These are phyloP conservation scores for Kryptopterus vitreolus DNA, from an alignment of 2,797 vertebrate species.

Conservation along the genomic window DNA sequence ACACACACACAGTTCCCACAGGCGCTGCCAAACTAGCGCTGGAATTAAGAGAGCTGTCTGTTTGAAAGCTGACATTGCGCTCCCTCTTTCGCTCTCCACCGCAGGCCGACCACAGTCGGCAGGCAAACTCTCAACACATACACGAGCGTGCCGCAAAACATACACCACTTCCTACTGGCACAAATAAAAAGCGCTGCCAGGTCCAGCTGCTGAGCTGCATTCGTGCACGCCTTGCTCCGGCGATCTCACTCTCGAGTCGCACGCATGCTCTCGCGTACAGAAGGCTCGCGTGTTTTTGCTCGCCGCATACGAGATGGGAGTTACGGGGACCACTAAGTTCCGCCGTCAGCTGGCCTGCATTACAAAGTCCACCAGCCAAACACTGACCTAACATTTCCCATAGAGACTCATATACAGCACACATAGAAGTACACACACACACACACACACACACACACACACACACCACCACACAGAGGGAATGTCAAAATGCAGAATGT, in stretches of 20 bases:
- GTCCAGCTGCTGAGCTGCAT: constrained; percentile 37
- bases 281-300: constrained; percentile 24
- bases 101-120: constrained; percentile 51
- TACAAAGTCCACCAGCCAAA: constrained; percentile 54
- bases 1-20: constrained; percentile 16
- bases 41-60: constrained; percentile 23
- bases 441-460: constrained; percentile 25
- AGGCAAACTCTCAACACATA: constrained; percentile 49
- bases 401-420: constrained; percentile 48
- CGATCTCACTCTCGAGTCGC: not conserved
- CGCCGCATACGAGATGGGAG: constrained; percentile 16
- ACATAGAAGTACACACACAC: constrained; percentile 17
- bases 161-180: constrained; percentile 51
- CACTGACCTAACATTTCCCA: constrained; percentile 62
- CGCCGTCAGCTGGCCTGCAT: constrained; percentile 51
- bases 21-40: constrained; percentile 23
- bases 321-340: constrained; percentile 26
- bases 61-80: constrained; percentile 13
- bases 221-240: not conserved
- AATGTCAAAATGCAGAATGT: not conserved
- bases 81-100: constrained; percentile 12
- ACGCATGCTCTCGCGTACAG: constrained; percentile 13
- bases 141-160: constrained; percentile 40
- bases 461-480: constrained; percentile 33
- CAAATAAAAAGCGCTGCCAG: constrained; percentile 42